phyloP scores from a whole-genome alignment of 1,140 invertebrate species.

The Bombus turneri region DNA sequence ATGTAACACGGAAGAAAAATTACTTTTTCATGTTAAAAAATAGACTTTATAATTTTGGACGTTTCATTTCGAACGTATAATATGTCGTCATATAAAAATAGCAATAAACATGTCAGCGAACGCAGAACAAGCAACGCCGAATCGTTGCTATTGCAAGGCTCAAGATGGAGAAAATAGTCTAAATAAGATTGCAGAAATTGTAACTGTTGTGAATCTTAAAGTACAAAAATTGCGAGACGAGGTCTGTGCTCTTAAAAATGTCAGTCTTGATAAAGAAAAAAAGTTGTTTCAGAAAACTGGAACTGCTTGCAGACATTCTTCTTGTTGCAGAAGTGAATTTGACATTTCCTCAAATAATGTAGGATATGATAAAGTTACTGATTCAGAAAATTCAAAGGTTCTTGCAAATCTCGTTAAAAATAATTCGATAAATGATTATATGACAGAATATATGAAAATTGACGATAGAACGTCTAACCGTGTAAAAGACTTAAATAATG shows the following conservation, averaged over 20 bases:
- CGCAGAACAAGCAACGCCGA: not conserved
- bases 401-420: not conserved
- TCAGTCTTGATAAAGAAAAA: not conserved
- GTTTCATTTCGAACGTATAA: not conserved
- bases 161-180: slow-evolving; percentile 37
- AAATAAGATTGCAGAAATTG: slow-evolving; percentile 44
- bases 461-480: not conserved
- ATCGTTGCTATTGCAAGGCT: not conserved
- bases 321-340: not conserved
- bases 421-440: not conserved
- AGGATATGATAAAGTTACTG: not conserved
- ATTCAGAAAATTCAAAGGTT: not conserved
- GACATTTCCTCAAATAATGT: not conserved
- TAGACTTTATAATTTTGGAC: not conserved
- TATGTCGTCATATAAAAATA: slow-evolving; percentile 13
- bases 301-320: no score
- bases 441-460: not conserved
- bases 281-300: slow-evolving; percentile 13
- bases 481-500: not conserved
- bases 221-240: slow-evolving; percentile 58
- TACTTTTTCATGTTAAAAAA: not conserved
- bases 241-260: slow-evolving; percentile 50
- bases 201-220: slow-evolving; percentile 48
- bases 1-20: not conserved
- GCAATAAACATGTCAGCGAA: slow-evolving; percentile 4